phyloP scores from a whole-genome alignment of 53 echinoderm and acorn worm genomes.

The Echinarachnius parma region DNA sequence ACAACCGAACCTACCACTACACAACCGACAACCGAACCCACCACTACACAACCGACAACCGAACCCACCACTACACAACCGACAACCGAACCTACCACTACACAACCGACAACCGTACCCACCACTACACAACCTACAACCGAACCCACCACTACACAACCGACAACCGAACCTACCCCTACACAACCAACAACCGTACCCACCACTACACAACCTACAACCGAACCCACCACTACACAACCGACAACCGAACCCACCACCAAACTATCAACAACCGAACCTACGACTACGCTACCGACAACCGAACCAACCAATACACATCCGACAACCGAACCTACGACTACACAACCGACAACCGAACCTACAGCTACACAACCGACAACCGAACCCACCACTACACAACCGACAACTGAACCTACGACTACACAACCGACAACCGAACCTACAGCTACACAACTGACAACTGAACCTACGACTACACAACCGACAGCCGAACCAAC shows the following conservation, averaged over 20 bases:
- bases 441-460: not conserved
- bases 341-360: not conserved
- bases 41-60: not conserved
- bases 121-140: not conserved
- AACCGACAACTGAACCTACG: not conserved
- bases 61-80: not conserved
- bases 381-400: not conserved
- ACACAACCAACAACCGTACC: not conserved
- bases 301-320: not conserved
- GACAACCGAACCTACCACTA: not conserved
- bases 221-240: not conserved
- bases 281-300: not conserved
- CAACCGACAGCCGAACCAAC: not conserved
- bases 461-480: not conserved
- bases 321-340: not conserved
- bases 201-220: not conserved
- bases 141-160: not conserved
- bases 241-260: not conserved
- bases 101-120: not conserved
- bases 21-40: not conserved
- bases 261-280: not conserved
- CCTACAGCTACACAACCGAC: not conserved
- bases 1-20: not conserved
- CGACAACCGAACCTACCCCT: not conserved
- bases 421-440: not conserved